These are phyloP conservation scores for Polydrusus tereticollis DNA, from an alignment of 2,888 invertebrate species.

Conservation along the genomic window DNA sequence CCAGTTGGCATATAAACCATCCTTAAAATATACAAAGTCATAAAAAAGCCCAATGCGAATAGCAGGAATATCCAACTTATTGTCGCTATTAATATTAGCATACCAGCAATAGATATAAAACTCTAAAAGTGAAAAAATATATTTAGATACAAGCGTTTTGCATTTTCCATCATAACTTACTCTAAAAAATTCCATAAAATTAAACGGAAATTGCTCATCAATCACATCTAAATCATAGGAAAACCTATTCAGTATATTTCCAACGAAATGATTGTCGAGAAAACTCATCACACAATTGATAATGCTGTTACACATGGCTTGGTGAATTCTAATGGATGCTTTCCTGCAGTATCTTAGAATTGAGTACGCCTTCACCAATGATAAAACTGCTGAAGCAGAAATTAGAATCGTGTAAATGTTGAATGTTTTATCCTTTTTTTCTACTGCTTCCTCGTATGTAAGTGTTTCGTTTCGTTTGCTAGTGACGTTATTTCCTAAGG, in stretches of 20 bases:
- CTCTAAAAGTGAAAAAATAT: slow-evolving; percentile 67
- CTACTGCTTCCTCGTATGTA: slow-evolving; percentile 30
- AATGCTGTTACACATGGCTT: slow-evolving; percentile 52
- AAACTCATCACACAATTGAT: slow-evolving; percentile 52
- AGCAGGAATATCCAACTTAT: slow-evolving; percentile 78
- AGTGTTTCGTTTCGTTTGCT: slow-evolving; percentile 40
- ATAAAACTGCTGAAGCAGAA: slow-evolving; percentile 47
- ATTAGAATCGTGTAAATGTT: slow-evolving; percentile 54
- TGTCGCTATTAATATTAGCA: slow-evolving; percentile 77
- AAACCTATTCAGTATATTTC: slow-evolving; percentile 56
- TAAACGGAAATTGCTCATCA: slow-evolving; percentile 56
- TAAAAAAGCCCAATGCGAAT: slow-evolving; percentile 74
- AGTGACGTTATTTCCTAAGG: slow-evolving; percentile 34
- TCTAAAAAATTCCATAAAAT: slow-evolving; percentile 53
- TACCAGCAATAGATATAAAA: slow-evolving; percentile 71
- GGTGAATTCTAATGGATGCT: slow-evolving; percentile 53
- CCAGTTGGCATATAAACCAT: slow-evolving; percentile 81
- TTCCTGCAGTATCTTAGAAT: slow-evolving; percentile 55
- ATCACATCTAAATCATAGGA: slow-evolving; percentile 54
- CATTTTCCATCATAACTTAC: slow-evolving; percentile 52
- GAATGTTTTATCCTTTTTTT: slow-evolving; percentile 41
- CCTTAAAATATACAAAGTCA: slow-evolving; percentile 75
- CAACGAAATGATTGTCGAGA: slow-evolving; percentile 55
- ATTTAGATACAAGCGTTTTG: too few relatives aligned
- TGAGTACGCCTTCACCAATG: slow-evolving; percentile 53